These are phyloP conservation scores for Cryptomyrus ogoouensis DNA, from an alignment of 2,113 vertebrate species.

Conservation along the genomic window DNA sequence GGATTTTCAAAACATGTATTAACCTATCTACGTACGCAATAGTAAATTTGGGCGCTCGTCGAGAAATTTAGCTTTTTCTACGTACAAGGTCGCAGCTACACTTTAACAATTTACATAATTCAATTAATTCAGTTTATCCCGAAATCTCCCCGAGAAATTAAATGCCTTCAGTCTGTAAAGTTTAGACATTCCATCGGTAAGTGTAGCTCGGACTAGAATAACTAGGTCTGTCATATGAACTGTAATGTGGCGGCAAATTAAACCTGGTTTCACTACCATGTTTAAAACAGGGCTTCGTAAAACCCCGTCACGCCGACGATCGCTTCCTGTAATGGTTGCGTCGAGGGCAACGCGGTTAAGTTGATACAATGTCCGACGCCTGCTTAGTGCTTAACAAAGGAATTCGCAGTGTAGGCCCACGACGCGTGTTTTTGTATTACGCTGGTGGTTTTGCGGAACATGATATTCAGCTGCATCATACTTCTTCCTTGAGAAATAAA, in stretches of 20 bases:
- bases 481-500: not conserved
- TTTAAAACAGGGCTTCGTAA: not conserved
- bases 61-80: not conserved
- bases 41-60: not conserved
- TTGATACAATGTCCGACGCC: not conserved
- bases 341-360: not conserved
- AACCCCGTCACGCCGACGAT: not conserved
- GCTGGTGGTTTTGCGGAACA: not conserved
- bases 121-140: not conserved
- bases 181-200: not conserved
- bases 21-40: not conserved
- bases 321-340: constrained; percentile 5
- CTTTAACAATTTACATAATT: not conserved
- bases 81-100: not conserved
- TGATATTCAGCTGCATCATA: not conserved
- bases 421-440: not conserved
- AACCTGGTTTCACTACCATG: not conserved
- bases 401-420: not conserved
- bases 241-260: not conserved
- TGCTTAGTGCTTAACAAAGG: not conserved
- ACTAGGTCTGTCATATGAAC: not conserved
- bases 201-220: not conserved
- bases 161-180: not conserved
- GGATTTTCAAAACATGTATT: not conserved
- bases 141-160: not conserved